Conservation (phyloP, 2,888 invertebrate species). For the Andrena praecox region DNA sequence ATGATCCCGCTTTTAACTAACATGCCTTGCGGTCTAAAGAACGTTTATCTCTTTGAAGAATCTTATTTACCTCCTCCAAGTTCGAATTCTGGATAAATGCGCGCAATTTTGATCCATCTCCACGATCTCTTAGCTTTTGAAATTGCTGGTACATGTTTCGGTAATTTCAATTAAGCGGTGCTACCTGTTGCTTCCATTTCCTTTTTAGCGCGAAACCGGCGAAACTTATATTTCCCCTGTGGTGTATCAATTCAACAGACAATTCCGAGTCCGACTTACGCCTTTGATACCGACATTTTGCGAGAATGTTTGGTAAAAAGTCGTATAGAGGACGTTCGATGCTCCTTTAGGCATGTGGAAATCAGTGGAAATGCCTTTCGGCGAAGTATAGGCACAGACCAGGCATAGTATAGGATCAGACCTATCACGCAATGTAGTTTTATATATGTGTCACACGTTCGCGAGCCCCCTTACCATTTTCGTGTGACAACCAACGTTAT, state of each 20-base stretch:
- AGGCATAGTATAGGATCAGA: too few species aligned
- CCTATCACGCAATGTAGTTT: too few species aligned
- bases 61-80: conserved; percentile 38
- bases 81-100: conserved; percentile 28
- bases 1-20: conserved; percentile 78
- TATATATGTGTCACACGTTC: too few species aligned
- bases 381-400: too few species aligned
- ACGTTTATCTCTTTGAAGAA: background rate
- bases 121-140: background rate
- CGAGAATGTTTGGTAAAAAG: background rate
- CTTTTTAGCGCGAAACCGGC: background rate
- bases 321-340: background rate
- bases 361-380: too few species aligned
- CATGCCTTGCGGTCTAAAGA: conserved; percentile 82
- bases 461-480: too few species aligned
- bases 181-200: background rate
- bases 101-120: conserved; percentile 14
- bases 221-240: too few species aligned
- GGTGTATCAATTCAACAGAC: background rate
- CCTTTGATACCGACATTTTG: background rate
- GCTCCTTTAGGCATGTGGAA: too few species aligned
- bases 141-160: conserved; percentile 31
- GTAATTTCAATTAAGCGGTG: background rate
- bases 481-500: too few species aligned
- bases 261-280: background rate